Conservation (phyloP, 2,797 vertebrate species). For the Syngnathus rostellatus region DNA sequence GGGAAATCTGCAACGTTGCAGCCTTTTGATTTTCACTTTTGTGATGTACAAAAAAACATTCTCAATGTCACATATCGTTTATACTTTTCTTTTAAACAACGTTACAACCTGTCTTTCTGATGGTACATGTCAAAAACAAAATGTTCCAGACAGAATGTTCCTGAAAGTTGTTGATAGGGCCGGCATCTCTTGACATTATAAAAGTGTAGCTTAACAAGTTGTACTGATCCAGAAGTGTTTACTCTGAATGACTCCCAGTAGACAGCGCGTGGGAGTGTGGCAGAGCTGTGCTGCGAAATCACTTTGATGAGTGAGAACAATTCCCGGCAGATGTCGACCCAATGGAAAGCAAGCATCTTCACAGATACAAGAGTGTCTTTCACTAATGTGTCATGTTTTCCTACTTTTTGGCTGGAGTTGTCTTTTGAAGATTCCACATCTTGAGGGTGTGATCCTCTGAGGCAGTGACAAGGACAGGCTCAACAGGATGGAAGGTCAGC, state of each 20-base stretch:
- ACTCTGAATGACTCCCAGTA: conserved; percentile 2
- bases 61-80: too few relatives aligned
- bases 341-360: not conserved
- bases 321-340: not conserved
- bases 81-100: too few relatives aligned
- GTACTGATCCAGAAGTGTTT: not conserved
- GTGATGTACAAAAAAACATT: too few relatives aligned
- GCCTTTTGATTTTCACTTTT: too few relatives aligned
- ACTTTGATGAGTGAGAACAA: not conserved
- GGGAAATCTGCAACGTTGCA: too few relatives aligned
- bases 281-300: not conserved
- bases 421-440: conserved; percentile 99
- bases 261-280: not conserved
- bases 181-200: not conserved
- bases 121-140: too few relatives aligned
- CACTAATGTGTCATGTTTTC: conserved; percentile 12
- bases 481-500: conserved; percentile 88
- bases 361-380: not conserved
- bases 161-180: too few relatives aligned
- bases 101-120: too few relatives aligned
- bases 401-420: conserved; percentile 95
- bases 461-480: conserved; percentile 93
- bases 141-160: too few relatives aligned
- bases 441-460: conserved; percentile 98
- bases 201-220: not conserved